These are phyloP conservation scores for Tiliqua scincoides DNA, from an alignment of 2,113 vertebrate genomes.

Conservation along the genomic window DNA sequence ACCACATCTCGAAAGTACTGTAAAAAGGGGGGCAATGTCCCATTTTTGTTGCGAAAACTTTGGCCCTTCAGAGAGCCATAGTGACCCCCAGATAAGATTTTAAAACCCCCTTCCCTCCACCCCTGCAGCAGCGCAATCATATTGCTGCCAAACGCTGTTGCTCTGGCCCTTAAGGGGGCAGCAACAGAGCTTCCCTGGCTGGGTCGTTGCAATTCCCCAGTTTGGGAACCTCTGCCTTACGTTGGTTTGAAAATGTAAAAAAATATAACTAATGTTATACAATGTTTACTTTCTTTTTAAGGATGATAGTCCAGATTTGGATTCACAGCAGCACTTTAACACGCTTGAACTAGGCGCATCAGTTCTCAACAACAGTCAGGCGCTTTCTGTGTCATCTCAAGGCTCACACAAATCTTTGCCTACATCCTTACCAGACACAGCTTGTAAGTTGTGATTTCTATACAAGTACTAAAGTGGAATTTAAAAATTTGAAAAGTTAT, in stretches of 20 bases:
- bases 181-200: too few relatives aligned
- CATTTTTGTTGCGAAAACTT: too few relatives aligned
- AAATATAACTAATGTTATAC: constrained; percentile 11
- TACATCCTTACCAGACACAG: constrained; percentile 73
- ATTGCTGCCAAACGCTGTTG: too few relatives aligned
- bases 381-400: constrained; percentile 77
- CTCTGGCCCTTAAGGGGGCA: too few relatives aligned
- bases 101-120: too few relatives aligned
- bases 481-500: constrained; percentile 5
- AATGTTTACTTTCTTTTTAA: constrained; percentile 57
- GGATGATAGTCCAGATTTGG: constrained; percentile 73
- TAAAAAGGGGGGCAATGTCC: too few relatives aligned
- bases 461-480: background rate
- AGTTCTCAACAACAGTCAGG: constrained; percentile 70
- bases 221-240: too few relatives aligned
- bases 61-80: too few relatives aligned
- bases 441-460: constrained; percentile 74
- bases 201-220: too few relatives aligned
- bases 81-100: too few relatives aligned
- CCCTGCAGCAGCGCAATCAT: too few relatives aligned
- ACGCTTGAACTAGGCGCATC: constrained; percentile 72
- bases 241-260: constrained; percentile 21
- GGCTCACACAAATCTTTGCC: constrained; percentile 79
- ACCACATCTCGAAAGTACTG: too few relatives aligned
- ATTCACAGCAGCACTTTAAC: constrained; percentile 74